phyloP scores from a whole-genome alignment of 1,140 invertebrate genomes.

The Pinna nobilis region DNA sequence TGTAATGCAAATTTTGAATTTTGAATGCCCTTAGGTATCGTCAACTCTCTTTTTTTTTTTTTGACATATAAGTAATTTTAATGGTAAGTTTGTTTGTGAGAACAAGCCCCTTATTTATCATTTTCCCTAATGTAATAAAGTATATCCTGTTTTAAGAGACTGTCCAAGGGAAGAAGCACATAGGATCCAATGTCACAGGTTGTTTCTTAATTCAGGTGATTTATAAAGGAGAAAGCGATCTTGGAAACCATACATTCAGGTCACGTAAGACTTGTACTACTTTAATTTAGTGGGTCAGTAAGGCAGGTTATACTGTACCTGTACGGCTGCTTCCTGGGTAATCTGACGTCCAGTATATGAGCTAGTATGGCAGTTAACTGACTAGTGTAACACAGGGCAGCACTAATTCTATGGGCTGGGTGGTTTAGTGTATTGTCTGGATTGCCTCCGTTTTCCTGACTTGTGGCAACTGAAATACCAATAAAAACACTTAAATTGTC shows the following conservation, averaged over 20 bases:
- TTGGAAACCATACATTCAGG: too few species aligned
- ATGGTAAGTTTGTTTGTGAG: neutral
- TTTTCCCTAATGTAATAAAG: neutral
- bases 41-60: too few species aligned
- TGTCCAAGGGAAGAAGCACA: too few species aligned
- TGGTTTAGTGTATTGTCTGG: conserved; percentile 76
- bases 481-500: neutral
- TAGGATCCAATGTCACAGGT: too few species aligned
- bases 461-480: conserved; percentile 78
- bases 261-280: too few species aligned
- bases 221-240: too few species aligned
- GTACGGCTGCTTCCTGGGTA: conserved; percentile 83
- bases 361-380: conserved; percentile 88
- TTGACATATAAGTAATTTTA: neutral
- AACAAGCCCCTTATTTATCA: neutral
- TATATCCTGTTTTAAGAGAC: too few species aligned
- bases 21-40: too few species aligned
- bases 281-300: too few species aligned
- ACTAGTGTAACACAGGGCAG: conserved; percentile 86
- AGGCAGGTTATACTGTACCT: neutral
- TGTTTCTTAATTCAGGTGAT: too few species aligned
- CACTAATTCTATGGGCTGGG: conserved; percentile 84
- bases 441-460: conserved; percentile 77
- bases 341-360: conserved; percentile 84
- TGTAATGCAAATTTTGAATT: too few species aligned